These are phyloP conservation scores for Decapterus maruadsi DNA, from an alignment of 2,797 vertebrate genomes.

Conservation along the genomic window DNA sequence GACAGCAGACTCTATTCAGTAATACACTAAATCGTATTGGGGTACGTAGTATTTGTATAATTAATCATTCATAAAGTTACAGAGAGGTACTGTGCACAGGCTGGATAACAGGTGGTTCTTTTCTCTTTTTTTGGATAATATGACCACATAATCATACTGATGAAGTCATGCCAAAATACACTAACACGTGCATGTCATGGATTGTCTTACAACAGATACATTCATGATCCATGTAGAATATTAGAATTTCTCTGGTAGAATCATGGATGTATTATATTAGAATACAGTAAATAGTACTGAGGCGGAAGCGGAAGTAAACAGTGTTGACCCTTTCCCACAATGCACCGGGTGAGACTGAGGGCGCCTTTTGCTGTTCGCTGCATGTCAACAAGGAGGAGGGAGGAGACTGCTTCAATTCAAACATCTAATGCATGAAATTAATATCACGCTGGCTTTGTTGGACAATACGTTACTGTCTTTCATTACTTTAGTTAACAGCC, in stretches of 20 bases:
- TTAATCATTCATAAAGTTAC: too few species aligned
- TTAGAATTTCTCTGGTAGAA: too few species aligned
- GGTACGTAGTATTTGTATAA: not conserved
- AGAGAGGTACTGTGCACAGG: too few species aligned
- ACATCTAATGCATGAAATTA: slow-evolving; percentile 12
- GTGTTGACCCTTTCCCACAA: slow-evolving; percentile 69
- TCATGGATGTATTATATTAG: too few species aligned
- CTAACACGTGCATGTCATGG: too few species aligned
- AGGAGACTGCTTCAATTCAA: not conserved
- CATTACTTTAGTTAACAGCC: accelerated
- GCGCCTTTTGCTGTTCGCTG: slow-evolving; percentile 68
- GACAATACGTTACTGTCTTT: not conserved
- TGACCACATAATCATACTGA: too few species aligned
- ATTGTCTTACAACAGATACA: too few species aligned
- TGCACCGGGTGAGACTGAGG: slow-evolving; percentile 51
- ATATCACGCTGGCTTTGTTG: not conserved
- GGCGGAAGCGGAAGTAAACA: slow-evolving; percentile 1
- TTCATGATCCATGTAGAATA: too few species aligned
- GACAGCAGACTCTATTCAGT: not conserved
- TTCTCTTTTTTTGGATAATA: too few species aligned
- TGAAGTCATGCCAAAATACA: too few species aligned
- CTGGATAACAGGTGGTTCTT: too few species aligned
- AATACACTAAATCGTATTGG: not conserved
- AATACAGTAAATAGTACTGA: too few species aligned
- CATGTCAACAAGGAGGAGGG: slow-evolving; percentile 24